Percentiles rank a stretch among this genome's conserved stretches.
phyloP scores from a whole-genome alignment of 2,888 invertebrate genomes.

The Cephonodes hylas region DNA sequence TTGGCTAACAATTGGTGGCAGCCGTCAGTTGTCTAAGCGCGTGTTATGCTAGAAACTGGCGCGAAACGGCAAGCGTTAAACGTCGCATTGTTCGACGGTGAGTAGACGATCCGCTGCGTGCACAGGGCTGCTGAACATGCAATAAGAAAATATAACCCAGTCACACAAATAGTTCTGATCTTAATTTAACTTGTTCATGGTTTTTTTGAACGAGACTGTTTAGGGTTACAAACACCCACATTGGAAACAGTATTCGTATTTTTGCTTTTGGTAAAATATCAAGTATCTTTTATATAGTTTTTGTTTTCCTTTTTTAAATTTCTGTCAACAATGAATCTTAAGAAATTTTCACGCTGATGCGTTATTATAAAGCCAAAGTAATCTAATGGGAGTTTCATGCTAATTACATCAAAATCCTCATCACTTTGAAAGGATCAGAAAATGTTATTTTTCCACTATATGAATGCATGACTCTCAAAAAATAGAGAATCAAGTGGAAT shows the following conservation, averaged over 20 bases:
- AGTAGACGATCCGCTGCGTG: constrained; percentile 22
- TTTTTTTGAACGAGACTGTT: no score
- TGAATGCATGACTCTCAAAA: not conserved
- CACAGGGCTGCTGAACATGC: not conserved
- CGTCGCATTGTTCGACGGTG: constrained; percentile 41
- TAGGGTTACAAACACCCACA: no score
- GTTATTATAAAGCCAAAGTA: no score
- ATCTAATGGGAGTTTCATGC: not conserved
- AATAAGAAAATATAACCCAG: not conserved
- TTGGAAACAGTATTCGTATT: no score
- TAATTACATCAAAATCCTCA: not conserved
- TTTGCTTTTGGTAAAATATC: no score
- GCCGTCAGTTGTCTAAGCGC: constrained; percentile 12
- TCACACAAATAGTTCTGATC: no score
- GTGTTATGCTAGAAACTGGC: constrained; percentile 32
- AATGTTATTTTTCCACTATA: not conserved
- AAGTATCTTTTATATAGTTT: no score
- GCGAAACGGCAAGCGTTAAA: constrained; percentile 25
- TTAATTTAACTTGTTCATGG: no score
- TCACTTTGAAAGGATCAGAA: not conserved
- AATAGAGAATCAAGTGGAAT: not conserved
- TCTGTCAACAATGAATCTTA: no score
- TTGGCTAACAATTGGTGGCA: constrained; percentile 20
- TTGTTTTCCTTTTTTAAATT: no score
- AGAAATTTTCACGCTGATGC: no score